Percentiles rank a stretch among this genome's conserved stretches.
Conservation (phyloP, 2,797 vertebrate species). For the Ctenochaetus hawaiiensis region DNA sequence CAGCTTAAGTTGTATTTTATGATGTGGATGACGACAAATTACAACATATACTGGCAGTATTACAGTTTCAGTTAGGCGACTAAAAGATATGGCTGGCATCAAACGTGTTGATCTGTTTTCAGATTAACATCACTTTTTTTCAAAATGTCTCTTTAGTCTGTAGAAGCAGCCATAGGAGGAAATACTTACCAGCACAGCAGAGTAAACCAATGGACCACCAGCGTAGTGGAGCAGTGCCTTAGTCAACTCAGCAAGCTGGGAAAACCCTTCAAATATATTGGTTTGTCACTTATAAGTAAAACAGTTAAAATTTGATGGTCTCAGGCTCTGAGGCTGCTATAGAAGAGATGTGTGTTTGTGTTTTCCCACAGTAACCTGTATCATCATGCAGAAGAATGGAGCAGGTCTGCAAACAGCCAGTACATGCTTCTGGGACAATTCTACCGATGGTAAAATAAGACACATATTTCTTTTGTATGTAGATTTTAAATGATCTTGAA, state of each 20-base stretch:
- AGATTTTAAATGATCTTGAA: not conserved
- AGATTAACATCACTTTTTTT: not conserved
- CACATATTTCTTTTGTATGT: not conserved
- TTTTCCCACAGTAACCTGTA: conserved; percentile 88
- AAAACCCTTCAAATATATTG: conserved; percentile 96
- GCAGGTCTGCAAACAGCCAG: conserved; percentile 94
- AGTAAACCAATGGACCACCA: conserved; percentile 94
- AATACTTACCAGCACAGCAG: conserved; percentile 93
- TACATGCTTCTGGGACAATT: conserved; percentile 96
- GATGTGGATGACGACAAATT: not conserved
- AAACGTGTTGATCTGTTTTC: not conserved
- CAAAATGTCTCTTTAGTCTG: conserved; percentile 80
- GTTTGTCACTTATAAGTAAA: conserved; percentile 73
- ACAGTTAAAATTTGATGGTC: not conserved
- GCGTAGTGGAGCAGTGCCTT: conserved; percentile 92
- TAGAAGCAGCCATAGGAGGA: conserved; percentile 91
- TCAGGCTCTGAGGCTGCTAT: not conserved
- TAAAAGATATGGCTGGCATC: not conserved
- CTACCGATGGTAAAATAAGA: conserved; percentile 89
- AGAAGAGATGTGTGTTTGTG: conserved; percentile 9
- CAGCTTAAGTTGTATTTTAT: not conserved
- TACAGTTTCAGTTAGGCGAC: not conserved
- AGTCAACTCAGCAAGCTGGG: conserved; percentile 94
- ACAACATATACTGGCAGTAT: not conserved
- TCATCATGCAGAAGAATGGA: conserved; percentile 98